phyloP scores from a whole-genome alignment of 2,113 vertebrate genomes.

The Rhinolophus sinicus region DNA sequence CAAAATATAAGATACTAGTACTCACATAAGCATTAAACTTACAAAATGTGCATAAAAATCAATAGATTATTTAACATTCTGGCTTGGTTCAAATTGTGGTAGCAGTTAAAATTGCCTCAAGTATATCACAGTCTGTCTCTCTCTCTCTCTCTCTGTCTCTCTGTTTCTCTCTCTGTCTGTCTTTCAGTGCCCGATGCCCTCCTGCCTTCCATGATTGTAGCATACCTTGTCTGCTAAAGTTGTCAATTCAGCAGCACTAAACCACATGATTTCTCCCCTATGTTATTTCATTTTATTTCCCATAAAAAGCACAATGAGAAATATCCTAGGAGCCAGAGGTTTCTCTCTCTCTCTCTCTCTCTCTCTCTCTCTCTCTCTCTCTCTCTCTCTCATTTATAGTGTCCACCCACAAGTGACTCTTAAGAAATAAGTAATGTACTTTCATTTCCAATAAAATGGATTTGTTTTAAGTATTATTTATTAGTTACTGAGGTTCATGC shows the following conservation, averaged over 20 bases:
- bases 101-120: neutral
- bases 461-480: neutral
- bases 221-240: constrained; percentile 50
- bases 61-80: neutral
- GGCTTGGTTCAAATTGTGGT: neutral
- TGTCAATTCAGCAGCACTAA: constrained; percentile 53
- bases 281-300: constrained; percentile 74
- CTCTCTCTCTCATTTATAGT: neutral
- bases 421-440: neutral
- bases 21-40: neutral
- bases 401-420: neutral
- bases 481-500: neutral
- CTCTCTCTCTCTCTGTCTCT: too few relatives aligned
- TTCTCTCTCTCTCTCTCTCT: constrained; percentile 51
- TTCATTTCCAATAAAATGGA: neutral
- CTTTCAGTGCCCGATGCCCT: neutral
- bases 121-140: neutral
- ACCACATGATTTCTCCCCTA: constrained; percentile 51
- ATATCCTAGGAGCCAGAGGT: constrained; percentile 55
- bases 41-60: neutral
- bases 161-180: too few relatives aligned
- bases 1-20: neutral
- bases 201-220: neutral
- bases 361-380: too few relatives aligned
- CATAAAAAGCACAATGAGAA: constrained; percentile 72